These are phyloP conservation scores for Bombylius discolor DNA, from an alignment of 2,888 invertebrate genomes.

Conservation along the genomic window DNA sequence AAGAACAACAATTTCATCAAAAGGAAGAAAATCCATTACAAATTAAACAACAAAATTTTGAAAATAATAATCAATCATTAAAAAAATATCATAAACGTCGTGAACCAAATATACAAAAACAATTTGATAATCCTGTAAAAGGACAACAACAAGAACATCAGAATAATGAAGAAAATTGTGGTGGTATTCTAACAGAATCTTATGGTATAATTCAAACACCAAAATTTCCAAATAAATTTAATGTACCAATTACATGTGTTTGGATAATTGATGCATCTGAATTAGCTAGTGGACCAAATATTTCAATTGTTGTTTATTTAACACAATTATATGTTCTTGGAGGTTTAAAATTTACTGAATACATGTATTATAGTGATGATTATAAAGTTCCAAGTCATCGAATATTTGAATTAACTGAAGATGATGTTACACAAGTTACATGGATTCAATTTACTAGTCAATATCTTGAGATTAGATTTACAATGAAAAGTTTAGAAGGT, in stretches of 20 bases:
- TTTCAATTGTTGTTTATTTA: conserved; percentile 71
- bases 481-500: conserved; percentile 58
- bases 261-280: conserved; percentile 79
- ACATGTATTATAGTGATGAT: conserved; percentile 58
- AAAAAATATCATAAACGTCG: conserved; percentile 2
- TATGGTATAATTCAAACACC: conserved; percentile 69
- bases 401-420: conserved; percentile 56
- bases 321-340: conserved; percentile 77
- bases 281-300: conserved; percentile 41
- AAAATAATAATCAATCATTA: background rate
- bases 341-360: conserved; percentile 63
- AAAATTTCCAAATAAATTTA: conserved; percentile 68
- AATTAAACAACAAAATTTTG: background rate
- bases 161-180: conserved; percentile 39
- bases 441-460: conserved; percentile 53
- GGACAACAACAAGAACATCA: conserved; percentile 1
- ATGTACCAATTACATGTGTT: conserved; percentile 68
- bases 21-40: background rate
- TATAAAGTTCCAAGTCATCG: conserved; percentile 53
- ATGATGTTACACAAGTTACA: conserved; percentile 53
- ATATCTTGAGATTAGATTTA: conserved; percentile 66
- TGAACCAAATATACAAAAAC: conserved; percentile 10
- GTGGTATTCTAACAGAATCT: conserved; percentile 49
- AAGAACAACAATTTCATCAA: no score
- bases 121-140: background rate